Conservation (phyloP, 2,888 invertebrate species). For the Mactromeris polynyma region DNA sequence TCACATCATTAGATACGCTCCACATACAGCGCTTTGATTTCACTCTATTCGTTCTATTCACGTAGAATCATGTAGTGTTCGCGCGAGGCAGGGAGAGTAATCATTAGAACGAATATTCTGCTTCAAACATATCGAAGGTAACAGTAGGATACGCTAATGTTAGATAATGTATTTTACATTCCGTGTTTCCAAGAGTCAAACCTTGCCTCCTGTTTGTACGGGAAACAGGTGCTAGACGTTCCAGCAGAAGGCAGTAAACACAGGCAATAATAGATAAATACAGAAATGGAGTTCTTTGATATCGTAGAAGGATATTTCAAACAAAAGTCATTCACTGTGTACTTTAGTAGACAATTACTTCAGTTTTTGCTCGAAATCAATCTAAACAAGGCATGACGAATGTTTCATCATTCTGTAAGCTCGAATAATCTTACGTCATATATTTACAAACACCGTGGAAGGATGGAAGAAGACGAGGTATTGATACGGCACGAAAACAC, state of each 20-base stretch:
- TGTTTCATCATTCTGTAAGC: not conserved
- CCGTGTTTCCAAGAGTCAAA: not conserved
- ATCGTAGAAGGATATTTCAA: not conserved
- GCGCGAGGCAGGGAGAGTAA: too few relatives aligned
- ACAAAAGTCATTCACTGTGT: not conserved
- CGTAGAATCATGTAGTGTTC: too few relatives aligned
- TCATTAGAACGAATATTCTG: not conserved
- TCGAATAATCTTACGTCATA: not conserved
- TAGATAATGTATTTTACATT: conserved; percentile 4
- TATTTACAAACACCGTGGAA: not conserved
- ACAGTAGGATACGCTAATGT: not conserved
- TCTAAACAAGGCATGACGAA: conserved; percentile 14
- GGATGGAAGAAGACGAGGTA: not conserved
- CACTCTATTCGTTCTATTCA: too few relatives aligned
- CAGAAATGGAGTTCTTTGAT: conserved; percentile 3
- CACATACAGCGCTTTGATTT: too few relatives aligned
- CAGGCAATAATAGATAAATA: not conserved
- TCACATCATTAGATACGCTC: too few relatives aligned
- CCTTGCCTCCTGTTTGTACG: not conserved
- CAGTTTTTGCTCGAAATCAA: not conserved
- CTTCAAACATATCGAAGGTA: not conserved
- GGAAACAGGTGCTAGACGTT: conserved; percentile 23
- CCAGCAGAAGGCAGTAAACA: conserved; percentile 9
- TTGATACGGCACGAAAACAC: not conserved
- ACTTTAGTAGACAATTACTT: not conserved